Evolutionary conservation across 2,888 invertebrate genomes (phyloP).

Genomic region (Lepidonotus clava): DNA sequence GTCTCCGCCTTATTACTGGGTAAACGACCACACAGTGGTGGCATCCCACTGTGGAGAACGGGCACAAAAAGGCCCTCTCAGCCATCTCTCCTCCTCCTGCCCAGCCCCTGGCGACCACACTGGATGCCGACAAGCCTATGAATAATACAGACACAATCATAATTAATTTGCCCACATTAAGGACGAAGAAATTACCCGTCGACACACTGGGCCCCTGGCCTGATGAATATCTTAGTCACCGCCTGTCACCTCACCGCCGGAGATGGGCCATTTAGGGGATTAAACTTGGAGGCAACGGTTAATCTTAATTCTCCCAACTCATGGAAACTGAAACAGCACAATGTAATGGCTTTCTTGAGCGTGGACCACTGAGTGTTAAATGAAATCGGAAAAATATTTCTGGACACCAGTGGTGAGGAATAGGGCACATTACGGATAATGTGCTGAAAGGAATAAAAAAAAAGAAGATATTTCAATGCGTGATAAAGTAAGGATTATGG

Average conservation of each 20-base stretch:
- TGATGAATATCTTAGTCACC: background rate
- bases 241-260: background rate
- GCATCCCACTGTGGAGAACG: background rate
- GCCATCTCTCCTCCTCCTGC: background rate
- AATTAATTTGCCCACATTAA: constrained; percentile 1
- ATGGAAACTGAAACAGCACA: too few relatives aligned
- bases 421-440: too few relatives aligned
- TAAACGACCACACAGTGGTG: background rate
- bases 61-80: background rate
- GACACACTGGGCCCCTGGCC: background rate
- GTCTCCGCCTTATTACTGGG: background rate
- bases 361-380: too few relatives aligned
- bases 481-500: too few relatives aligned
- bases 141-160: constrained; percentile 16
- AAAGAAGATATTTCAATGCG: too few relatives aligned
- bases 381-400: too few relatives aligned
- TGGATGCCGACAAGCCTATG: background rate
- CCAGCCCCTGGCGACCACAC: background rate
- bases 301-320: constrained; percentile 6
- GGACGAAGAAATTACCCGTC: background rate
- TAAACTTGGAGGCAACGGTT: background rate
- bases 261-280: constrained; percentile 6
- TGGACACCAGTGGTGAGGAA: too few relatives aligned
- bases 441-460: too few relatives aligned
- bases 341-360: too few relatives aligned